Evolutionary conservation across 2,113 vertebrate species (phyloP).

Genomic region (Apteryx owenii): DNA sequence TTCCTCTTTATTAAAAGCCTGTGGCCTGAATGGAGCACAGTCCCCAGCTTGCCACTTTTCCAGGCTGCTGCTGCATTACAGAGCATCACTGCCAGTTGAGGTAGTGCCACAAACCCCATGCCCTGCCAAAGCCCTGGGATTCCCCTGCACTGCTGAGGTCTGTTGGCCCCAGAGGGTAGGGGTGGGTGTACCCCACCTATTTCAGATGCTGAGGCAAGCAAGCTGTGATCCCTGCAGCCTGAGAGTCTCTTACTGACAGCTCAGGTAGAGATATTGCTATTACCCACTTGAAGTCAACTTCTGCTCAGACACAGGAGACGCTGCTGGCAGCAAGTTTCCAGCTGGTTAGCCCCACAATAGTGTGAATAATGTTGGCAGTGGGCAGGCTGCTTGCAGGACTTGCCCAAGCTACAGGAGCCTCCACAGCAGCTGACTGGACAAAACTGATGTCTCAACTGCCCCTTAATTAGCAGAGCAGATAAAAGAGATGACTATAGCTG

Average conservation of each 20-base stretch:
- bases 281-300: background rate
- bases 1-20: background rate
- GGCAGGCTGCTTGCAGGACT: background rate
- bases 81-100: background rate
- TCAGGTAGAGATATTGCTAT: background rate
- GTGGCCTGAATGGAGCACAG: background rate
- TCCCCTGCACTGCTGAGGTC: background rate
- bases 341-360: background rate
- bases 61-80: fast-evolving
- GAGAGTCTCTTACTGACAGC: no score
- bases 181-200: fast-evolving
- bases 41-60: background rate
- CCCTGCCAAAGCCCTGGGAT: background rate
- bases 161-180: fast-evolving
- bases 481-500: background rate
- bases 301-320: background rate
- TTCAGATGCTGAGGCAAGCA: background rate
- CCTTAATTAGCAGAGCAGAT: background rate
- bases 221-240: background rate
- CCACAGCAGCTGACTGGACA: background rate
- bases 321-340: background rate
- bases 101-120: background rate
- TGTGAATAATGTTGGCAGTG: background rate
- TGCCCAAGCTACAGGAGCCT: background rate
- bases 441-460: background rate